Conservation (phyloP, 2,888 invertebrate genomes). For the Oxycera nigricornis region DNA sequence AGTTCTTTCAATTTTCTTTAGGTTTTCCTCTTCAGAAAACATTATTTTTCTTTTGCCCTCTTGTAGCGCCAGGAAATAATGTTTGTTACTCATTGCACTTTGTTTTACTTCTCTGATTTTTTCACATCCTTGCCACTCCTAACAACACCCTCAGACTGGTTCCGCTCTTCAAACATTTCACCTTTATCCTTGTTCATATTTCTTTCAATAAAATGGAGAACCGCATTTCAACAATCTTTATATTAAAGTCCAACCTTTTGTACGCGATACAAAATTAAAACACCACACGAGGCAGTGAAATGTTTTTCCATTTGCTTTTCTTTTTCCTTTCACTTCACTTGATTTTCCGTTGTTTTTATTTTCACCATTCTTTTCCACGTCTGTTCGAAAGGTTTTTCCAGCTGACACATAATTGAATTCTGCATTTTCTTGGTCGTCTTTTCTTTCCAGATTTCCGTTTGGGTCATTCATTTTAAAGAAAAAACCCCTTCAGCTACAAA, state of each 20-base stretch:
- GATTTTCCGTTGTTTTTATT: background rate
- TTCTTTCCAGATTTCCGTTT: background rate
- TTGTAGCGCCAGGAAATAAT: too few species aligned
- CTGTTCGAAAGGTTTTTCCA: background rate
- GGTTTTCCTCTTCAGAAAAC: too few species aligned
- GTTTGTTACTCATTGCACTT: too few species aligned
- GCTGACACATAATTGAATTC: conserved; percentile 34
- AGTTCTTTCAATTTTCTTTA: too few species aligned
- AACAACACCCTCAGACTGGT: background rate
- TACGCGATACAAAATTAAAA: background rate
- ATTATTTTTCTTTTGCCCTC: too few species aligned
- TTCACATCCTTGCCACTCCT: background rate
- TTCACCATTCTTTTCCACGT: background rate
- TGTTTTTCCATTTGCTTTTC: background rate
- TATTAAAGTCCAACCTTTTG: background rate
- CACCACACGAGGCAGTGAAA: background rate
- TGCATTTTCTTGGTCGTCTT: conserved; percentile 6
- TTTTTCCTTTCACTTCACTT: background rate
- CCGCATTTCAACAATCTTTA: background rate
- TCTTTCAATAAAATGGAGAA: background rate
- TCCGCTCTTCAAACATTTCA: conserved; percentile 41
- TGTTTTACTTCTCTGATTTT: too few species aligned
- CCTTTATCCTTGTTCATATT: conserved; percentile 31
- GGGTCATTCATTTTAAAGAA: conserved; percentile 34
- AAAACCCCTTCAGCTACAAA: conserved; percentile 15